Percentiles rank a stretch among this genome's conserved stretches.
Conservation (phyloP, 2,113 vertebrate genomes). For the Channa argus region DNA sequence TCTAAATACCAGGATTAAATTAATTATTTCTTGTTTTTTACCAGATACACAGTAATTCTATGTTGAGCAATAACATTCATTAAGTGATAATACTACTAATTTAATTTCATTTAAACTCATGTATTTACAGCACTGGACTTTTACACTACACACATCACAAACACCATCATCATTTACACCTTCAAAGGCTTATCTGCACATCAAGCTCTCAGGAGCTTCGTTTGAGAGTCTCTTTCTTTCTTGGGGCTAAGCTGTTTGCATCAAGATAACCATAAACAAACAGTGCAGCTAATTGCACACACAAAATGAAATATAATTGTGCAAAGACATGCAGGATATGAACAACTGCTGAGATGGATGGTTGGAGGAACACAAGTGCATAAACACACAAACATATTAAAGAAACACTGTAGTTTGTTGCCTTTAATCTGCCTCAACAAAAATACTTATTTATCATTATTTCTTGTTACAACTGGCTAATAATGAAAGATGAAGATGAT, state of each 20-base stretch:
- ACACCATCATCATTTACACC: constrained; percentile 6
- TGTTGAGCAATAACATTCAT: constrained; percentile 9
- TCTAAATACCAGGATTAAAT: constrained; percentile 1
- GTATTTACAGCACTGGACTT: constrained; percentile 11
- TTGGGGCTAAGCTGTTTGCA: constrained; percentile 50
- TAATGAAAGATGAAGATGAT: constrained; percentile 12
- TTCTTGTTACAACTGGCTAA: constrained; percentile 1
- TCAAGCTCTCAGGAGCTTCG: constrained; percentile 21
- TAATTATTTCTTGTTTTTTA: background rate
- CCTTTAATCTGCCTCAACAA: constrained; percentile 2
- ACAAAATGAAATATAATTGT: constrained; percentile 37
- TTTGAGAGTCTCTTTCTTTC: constrained; percentile 42
- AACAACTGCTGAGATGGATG: constrained; percentile 34
- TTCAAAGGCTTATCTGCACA: constrained; percentile 37
- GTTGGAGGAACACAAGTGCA: constrained; percentile 23
- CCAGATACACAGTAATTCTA: background rate
- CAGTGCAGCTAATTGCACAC: constrained; percentile 48
- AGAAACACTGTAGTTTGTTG: background rate
- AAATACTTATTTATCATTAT: background rate
- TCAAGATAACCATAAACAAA: constrained; percentile 61
- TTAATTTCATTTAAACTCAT: background rate
- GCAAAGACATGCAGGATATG: constrained; percentile 31
- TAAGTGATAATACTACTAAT: background rate
- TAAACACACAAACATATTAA: background rate
- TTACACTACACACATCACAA: constrained; percentile 2